Evolutionary conservation across 1,140 invertebrate species (phyloP).

Genomic region (Atta texana): DNA sequence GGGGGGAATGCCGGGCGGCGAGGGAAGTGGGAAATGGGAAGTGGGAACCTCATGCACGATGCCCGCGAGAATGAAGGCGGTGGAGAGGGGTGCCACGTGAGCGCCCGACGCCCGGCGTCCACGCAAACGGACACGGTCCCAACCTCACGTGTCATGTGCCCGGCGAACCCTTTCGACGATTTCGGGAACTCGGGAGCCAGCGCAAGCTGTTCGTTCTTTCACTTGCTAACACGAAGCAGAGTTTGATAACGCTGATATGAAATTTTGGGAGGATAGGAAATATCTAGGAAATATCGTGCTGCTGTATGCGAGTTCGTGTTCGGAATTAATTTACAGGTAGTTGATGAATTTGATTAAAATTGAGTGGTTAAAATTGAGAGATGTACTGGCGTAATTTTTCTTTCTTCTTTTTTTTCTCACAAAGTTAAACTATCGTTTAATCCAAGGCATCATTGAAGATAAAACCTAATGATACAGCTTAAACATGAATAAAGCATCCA

Average conservation of each 20-base stretch:
- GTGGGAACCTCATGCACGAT: constrained; percentile 50
- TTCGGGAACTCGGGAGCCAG: constrained; percentile 21
- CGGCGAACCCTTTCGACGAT: constrained; percentile 35
- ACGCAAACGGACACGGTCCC: constrained; percentile 73
- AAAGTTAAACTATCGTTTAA: constrained; percentile 1
- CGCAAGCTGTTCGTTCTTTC: constrained; percentile 3
- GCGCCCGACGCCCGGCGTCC: constrained; percentile 74
- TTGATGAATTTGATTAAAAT: constrained; percentile 37
- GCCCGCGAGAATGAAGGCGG: constrained; percentile 41
- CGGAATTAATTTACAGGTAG: constrained; percentile 15
- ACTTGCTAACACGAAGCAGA: neutral
- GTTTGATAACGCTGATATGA: constrained; percentile 20
- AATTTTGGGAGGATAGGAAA: neutral
- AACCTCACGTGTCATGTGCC: constrained; percentile 68
- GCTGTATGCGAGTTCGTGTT: neutral
- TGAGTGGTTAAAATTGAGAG: neutral
- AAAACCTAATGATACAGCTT: too few relatives aligned
- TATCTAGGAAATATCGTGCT: constrained; percentile 2
- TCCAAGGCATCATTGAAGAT: neutral
- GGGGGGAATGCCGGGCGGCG: constrained; percentile 34
- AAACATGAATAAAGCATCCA: too few relatives aligned
- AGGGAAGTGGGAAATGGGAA: neutral
- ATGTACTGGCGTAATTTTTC: constrained; percentile 12
- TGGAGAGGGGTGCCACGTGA: constrained; percentile 76
- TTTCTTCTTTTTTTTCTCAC: neutral